Base-by-base conservation (phyloP, 2,888 invertebrate genomes). In the Cloeon dipterum region DNA sequence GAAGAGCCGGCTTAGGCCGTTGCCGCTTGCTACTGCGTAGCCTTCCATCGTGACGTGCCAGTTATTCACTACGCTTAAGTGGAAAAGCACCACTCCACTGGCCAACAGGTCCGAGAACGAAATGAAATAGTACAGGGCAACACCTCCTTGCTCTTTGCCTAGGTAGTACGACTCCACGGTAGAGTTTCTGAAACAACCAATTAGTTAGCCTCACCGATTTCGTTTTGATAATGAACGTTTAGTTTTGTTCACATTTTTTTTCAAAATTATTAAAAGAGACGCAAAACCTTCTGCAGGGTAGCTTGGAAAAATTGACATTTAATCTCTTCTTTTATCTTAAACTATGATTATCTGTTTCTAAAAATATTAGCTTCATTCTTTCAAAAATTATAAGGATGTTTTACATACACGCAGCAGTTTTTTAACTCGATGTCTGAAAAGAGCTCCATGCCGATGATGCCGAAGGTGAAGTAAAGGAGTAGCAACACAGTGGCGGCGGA, bases 11-110 rank as follows among this genome's bases (percentile, higher is more conserved):
- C 75, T 75, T 57, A 74, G 76, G 49, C 73, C 65, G 35, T 70
- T 66, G 3, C 34, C 21, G 1, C 70, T 68, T 14, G 73, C 74
- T 1, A 67, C 62, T 1, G 76, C 75, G 51, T 74, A 79, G 2
- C 76, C 85, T 52, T 85, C 81, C 88, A 88, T 88, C 18, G 83
- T 67, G 39, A 85, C 78, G 49, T 86, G 57, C 88, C 88, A 88
- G 57, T 86, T 86, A 56, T 86, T 88, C 39, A 86, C 83, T 10
- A 86, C 83, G 1, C 85, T 86, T 47, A 86, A 59, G 57, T 86
- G 85, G 59, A 86, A 88, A 44, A 88, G 58, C 0, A 86, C 85
- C 43, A 86, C 79, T 34, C 72, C 71, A 49, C 78, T 76, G 5
- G 70, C 68, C 41, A 81, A 59, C 11, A 85, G 59, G 58, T 83